A percentile compares a stretch with the other conserved stretches of the same genome.
Conservation (phyloP, 2,888 invertebrate genomes). For the Epistrophe eligans region DNA sequence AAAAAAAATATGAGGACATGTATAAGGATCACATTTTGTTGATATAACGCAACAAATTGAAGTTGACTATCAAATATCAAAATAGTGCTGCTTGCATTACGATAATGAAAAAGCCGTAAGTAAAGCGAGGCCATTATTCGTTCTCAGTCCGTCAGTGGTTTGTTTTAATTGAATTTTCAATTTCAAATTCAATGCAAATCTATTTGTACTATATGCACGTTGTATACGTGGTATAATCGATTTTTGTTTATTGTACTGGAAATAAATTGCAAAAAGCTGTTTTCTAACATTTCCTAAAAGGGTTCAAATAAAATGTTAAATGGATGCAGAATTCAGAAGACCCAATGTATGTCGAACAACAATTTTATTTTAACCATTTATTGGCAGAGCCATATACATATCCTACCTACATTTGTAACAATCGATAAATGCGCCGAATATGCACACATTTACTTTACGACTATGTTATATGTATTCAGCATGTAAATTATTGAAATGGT, state of each 20-base stretch:
- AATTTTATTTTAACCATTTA: background rate
- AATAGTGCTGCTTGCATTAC: slow-evolving; percentile 3
- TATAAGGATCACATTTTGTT: background rate
- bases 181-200: slow-evolving; percentile 42
- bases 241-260: slow-evolving; percentile 53
- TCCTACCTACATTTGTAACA: background rate
- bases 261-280: slow-evolving; percentile 35
- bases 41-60: slow-evolving; percentile 19
- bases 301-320: background rate
- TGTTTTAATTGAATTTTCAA: slow-evolving; percentile 66
- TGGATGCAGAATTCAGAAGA: background rate
- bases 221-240: slow-evolving; percentile 39
- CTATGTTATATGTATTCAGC: background rate
- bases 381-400: too few relatives aligned
- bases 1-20: background rate
- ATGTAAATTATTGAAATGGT: slow-evolving; percentile 40
- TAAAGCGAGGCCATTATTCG: background rate
- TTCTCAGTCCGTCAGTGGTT: slow-evolving; percentile 25
- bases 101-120: background rate
- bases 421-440: slow-evolving; percentile 26
- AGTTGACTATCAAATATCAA: background rate
- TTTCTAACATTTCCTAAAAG: background rate
- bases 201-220: too few relatives aligned
- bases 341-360: background rate
- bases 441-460: slow-evolving; percentile 6